Base-by-base conservation (phyloP, 1,140 invertebrate species). In the Streblospio benedicti region DNA sequence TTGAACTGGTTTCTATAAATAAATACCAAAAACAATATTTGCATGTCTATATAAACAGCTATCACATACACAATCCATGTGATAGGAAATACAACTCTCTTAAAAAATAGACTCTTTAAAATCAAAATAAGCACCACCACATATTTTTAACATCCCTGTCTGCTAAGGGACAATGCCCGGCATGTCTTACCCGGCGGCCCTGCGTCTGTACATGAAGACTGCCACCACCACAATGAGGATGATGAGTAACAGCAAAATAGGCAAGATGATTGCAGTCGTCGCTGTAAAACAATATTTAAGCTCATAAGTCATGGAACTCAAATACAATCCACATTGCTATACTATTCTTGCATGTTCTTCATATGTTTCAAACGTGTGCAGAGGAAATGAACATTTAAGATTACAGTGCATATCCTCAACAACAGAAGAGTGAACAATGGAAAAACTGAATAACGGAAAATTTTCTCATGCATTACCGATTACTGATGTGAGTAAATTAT, bases 1-100 rank as follows among this genome's bases (percentile, higher is more conserved):
- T 84, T 83, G 73, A 91, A 91, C 31, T 85, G 81, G 27, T 81
- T 83, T 66, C 82, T 86, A 33, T 59, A 68, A 64, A 49, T 59
- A 60, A 3, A 47, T 2, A 45, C 16, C 5, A 18, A 14, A 61
- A 55, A 23, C 27, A 32, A 31, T 20, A 5, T 47, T 38, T 41
- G 49, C 28, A 61, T 41, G 25, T 16, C 35, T 14, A 50, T 72
- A 41, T 66, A 66, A 66, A 31, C 49, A 59, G 51, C 35, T 52
- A 56, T 60, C 20, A 62, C 53, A 47, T 59, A 12, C 4, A 59
- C 18, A 31, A n/a, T n/a, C 2, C 27, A 12, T 16, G 20, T 6
- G 18, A 4, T 30, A 45, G 32, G 16, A 2, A 28, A 9, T 16
- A 44, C 31, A 32, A 28, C 32, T 16, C 59, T 27, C 25, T 56